Evolutionary conservation across 1,140 invertebrate genomes (phyloP), one percentile per base, ranked within the genome.

Genomic region (Diabrotica undecimpunctata): DNA sequence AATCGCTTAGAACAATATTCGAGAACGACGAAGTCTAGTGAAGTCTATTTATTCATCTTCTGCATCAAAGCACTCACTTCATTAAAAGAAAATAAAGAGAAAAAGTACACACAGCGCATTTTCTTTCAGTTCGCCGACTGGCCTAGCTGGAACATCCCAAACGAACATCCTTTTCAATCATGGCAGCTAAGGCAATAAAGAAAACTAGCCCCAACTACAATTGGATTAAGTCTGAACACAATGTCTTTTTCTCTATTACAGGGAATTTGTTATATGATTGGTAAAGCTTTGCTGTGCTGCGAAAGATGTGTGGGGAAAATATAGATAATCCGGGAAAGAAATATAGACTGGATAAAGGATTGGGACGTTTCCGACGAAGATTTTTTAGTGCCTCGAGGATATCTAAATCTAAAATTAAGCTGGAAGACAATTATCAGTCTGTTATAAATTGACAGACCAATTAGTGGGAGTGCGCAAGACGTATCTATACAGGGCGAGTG

Each of bases 161-260:
- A 54, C 53, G 53, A 54, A 54, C 53, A 13, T 54, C 53, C 53
- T 54, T 54, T 54, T 35, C 53, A 54, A 54, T 54, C 53, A 54
- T 54, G 12, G 53, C 12, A 54, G 9, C 25, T 54, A 35, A 54
- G 8, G 25, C 53, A 54, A 54, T 57, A 57, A 57, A 57, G 55
- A 57, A 37, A 57, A 57, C 55, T 57, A 57, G 55, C 55, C 37
- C 8, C 25, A 57, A 57, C 55, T 57, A 57, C 36, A 57, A 57
- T 57, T 57, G 55, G 55, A 57, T 57, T 57, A 57, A 41, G 25
- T 57, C 55, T 37, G 55, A 57, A 57, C 55, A 57, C 55, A 57
- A 57, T 57, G 37, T 57, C 35, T 41, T 57, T 57, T 41, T 37
- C 55, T 57, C 55, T 57, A 57, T 57, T 57, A 57, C 55, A 37